phyloP scores from a whole-genome alignment of 92 coral and sea anemone genomes.

The Anthopleura xanthogrammica region DNA sequence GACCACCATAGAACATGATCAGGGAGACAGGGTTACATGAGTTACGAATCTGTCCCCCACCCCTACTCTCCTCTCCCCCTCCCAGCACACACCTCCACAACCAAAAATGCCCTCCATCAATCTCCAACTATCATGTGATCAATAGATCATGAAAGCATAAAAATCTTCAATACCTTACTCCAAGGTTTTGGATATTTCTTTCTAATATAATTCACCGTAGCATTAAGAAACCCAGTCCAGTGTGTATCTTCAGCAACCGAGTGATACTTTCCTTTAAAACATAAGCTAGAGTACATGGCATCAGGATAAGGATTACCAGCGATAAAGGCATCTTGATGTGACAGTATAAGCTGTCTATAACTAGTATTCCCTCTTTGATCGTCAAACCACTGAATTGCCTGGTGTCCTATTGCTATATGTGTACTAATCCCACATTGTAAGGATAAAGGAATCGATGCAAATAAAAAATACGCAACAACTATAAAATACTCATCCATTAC shows the following conservation, averaged over 20 bases:
- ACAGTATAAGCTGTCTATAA: conserved; percentile 74
- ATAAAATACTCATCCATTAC: neutral
- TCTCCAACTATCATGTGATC: neutral
- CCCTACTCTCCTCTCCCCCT: too few relatives aligned
- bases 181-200: conserved; percentile 92
- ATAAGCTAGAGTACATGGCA: conserved; percentile 81
- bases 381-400: conserved; percentile 82
- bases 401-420: conserved; percentile 88
- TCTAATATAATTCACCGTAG: conserved; percentile 85
- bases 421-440: conserved; percentile 87
- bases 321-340: conserved; percentile 84
- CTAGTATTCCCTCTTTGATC: conserved; percentile 65
- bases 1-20: too few relatives aligned
- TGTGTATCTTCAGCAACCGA: conserved; percentile 87
- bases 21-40: too few relatives aligned
- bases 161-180: conserved; percentile 58
- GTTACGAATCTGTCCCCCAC: too few relatives aligned
- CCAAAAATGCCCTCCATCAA: neutral
- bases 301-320: conserved; percentile 96
- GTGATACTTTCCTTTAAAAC: conserved; percentile 82
- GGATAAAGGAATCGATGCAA: conserved; percentile 12
- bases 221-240: conserved; percentile 95
- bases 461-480: neutral
- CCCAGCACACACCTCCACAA: too few relatives aligned
- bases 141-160: neutral